Evolutionary conservation across 1,140 invertebrate species (phyloP).

Genomic region (Drosophila truncata): DNA sequence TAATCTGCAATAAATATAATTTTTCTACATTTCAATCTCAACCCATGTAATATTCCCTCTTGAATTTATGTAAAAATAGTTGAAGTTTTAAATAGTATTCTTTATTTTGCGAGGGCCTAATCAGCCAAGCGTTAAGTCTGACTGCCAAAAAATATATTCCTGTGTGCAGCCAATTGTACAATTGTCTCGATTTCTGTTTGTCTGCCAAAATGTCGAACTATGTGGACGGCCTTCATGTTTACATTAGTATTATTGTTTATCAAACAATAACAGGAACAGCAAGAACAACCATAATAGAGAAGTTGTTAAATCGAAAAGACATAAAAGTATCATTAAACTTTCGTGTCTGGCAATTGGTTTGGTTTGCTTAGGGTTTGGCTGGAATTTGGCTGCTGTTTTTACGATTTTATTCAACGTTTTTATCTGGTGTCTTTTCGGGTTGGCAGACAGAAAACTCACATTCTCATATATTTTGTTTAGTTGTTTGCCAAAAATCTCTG

Average conservation of each 20-base stretch:
- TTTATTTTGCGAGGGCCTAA: conserved; percentile 28
- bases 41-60: background rate
- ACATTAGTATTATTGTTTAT: conserved; percentile 60
- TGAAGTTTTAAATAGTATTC: conserved; percentile 5
- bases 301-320: conserved; percentile 62
- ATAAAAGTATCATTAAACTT: conserved; percentile 74
- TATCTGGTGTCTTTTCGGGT: conserved; percentile 54
- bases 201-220: conserved; percentile 58
- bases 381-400: conserved; percentile 34
- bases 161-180: conserved; percentile 54
- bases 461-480: conserved; percentile 47
- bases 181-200: conserved; percentile 55
- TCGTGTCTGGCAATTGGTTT: conserved; percentile 57
- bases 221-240: conserved; percentile 41
- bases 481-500: conserved; percentile 65
- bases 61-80: background rate
- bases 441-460: conserved; percentile 48
- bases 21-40: too few relatives aligned
- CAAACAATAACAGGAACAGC: conserved; percentile 41
- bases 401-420: conserved; percentile 67
- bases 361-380: conserved; percentile 28
- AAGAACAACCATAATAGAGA: conserved; percentile 31
- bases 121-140: conserved; percentile 29
- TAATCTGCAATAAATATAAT: background rate
- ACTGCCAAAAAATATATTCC: conserved; percentile 46